Base-by-base conservation (phyloP, 2,113 vertebrate species). In the Chlorodrepanis virens region DNA sequence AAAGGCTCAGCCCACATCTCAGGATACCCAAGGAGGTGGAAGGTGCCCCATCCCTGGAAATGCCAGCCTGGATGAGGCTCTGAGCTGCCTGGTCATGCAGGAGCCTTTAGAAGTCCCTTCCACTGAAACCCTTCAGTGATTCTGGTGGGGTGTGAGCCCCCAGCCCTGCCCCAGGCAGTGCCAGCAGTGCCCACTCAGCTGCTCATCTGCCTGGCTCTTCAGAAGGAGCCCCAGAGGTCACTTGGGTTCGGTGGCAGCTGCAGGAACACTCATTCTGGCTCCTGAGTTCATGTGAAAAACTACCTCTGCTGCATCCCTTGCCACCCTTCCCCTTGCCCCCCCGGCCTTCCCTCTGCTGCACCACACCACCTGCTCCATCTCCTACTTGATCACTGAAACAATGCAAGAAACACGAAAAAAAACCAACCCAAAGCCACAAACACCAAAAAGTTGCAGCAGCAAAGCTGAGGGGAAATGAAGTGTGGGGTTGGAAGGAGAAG, bases 381-480 rank as follows among this genome's bases (percentile, higher is more conserved):
- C 64, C 54, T 42, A 4, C 40, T 37, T 18, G 17, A 53, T 22
- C 54, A 44, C 20, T 33, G 68, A n/a, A 90, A 95, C 45, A 74
- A 89, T 1, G 19, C 68, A 84, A 74, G 56, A 67, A 90, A 28
- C 20, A 24, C 0, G 1, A 10, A 17, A 44, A 49, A 56, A 44
- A 18, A 3, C 27, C 61, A 70, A 7, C 20, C 50, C 57, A 39
- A 61, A 52, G 24, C 39, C 83, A 12, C 81, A 71, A 82, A 71
- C 65, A 52, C 49, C 83, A 29, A 69, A 28, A 89, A 15, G 27
- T 24, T 24, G 50, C 39, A 90, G 83, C 42, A 86, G 71, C 63
- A 79, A 72, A 91, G 61, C 70, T 21, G 71, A 86, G 86, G 90
- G 75, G 89, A 93, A 93, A 63, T 10, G 59, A 95, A 83, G 18